Evolutionary conservation across 2,888 invertebrate genomes (phyloP).

Genomic region (Tipula vernalis): DNA sequence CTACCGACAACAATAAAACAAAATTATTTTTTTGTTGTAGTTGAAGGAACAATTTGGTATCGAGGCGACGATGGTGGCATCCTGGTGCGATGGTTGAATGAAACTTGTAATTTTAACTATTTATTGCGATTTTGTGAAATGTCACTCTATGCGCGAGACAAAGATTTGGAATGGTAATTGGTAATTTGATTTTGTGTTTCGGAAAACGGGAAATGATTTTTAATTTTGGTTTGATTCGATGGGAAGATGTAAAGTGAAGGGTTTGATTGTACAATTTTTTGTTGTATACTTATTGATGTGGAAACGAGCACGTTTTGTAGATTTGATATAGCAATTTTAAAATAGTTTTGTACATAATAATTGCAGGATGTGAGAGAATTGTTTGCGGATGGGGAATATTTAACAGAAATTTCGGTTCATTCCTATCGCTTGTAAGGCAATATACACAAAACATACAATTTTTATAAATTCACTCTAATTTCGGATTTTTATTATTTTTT

Average conservation of each 20-base stretch:
- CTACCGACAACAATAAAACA: background rate
- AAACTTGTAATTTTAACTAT: background rate
- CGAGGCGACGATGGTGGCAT: background rate
- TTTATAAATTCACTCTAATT: background rate
- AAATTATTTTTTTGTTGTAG: background rate
- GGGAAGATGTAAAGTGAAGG: background rate
- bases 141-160: background rate
- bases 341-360: background rate
- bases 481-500: no score
- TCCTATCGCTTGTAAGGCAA: no score
- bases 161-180: background rate
- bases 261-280: background rate
- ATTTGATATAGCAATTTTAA: background rate
- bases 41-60: background rate
- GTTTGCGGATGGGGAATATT: background rate
- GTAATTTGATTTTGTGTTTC: background rate
- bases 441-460: no score
- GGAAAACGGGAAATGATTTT: background rate
- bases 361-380: background rate
- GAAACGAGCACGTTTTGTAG: background rate
- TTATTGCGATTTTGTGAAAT: background rate
- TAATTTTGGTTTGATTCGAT: conserved; percentile 4
- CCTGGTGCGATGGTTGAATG: background rate
- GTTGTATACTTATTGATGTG: background rate
- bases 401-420: no score